Percentiles rank a stretch among this genome's conserved stretches.
Evolutionary conservation across 2,888 invertebrate species (phyloP).

Genomic region (Lottia gigantea): DNA sequence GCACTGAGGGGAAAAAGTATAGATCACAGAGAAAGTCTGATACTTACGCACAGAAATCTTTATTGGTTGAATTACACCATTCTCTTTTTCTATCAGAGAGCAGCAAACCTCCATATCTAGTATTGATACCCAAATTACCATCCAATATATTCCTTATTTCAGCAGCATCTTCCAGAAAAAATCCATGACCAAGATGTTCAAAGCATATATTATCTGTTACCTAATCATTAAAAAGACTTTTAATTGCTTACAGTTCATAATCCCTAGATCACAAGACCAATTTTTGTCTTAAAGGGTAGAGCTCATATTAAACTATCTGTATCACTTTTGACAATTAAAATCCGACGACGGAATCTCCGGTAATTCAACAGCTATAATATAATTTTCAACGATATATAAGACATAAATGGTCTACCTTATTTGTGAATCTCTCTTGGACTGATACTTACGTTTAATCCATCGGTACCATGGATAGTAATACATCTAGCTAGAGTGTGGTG

Average conservation of each 20-base stretch:
- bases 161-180: constrained; percentile 58
- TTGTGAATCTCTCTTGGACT: too few species aligned
- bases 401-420: too few species aligned
- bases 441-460: constrained; percentile 41
- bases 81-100: constrained; percentile 12
- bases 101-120: constrained; percentile 22
- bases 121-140: constrained; percentile 40
- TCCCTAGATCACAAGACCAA: not conserved
- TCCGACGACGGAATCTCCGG: too few species aligned
- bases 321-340: too few species aligned
- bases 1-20: too few species aligned
- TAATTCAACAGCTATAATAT: too few species aligned
- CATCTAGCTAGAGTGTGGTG: constrained; percentile 59
- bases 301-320: too few species aligned
- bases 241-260: not conserved
- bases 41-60: constrained; percentile 15
- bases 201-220: constrained; percentile 52
- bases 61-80: constrained; percentile 13
- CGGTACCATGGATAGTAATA: constrained; percentile 59
- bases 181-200: constrained; percentile 53
- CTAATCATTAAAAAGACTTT: constrained; percentile 20
- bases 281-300: too few species aligned
- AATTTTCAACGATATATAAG: too few species aligned
- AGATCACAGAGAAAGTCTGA: too few species aligned
- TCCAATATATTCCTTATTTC: constrained; percentile 43